Evolutionary conservation across 2,888 invertebrate genomes (phyloP), one percentile per base, ranked within the genome.

Genomic region (Gymnoscelis rufifasciata): DNA sequence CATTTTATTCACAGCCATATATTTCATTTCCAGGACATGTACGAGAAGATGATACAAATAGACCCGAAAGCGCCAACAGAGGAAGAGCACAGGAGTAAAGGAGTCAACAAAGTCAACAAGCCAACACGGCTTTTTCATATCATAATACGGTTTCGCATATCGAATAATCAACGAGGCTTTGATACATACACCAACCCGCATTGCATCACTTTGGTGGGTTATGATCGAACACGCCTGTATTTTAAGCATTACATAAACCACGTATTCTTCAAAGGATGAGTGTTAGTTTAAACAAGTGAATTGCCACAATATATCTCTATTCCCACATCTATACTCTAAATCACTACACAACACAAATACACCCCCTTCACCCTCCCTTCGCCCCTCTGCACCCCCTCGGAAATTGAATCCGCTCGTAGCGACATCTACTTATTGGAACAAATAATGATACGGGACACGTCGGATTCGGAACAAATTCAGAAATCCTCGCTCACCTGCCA

Each of bases 1-100:
- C 19, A 19, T 19, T 3, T 19, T 3, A 19, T 5, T 19, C n/a
- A 33, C 8, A 33, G 1, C 1, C 15, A 10, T 3, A 10, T 47
- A 43, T 47, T 29, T 56, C 31, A 27, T 51, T 75, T 89, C 28
- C 79, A 95, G 93, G 97, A 98, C 74, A 97, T 98, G 97, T 98
- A 97, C 73, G 96, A 97, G 65, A 98, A 98, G 86, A 98, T 98
- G 97, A 93, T 97, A 53, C 96, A 97, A 75, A 95, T 97, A 37
- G 97, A 97, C 76, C 92, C 94, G 1, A 90, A 89, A 57, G 97
- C 97, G 0, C 98, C 98, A 2, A 94, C 93, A 23, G 93, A 94
- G 41, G 97, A 97, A 73, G 98, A 98, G 77, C 94, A 96, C 64
- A 90, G 93, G 56, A 90, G 95, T 61, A 95, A 95, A 84, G 97